Percentiles rank a stretch among this genome's conserved stretches.
These are phyloP conservation scores for Strigamia crassipes DNA, from an alignment of 2,888 invertebrate species.

Conservation along the genomic window DNA sequence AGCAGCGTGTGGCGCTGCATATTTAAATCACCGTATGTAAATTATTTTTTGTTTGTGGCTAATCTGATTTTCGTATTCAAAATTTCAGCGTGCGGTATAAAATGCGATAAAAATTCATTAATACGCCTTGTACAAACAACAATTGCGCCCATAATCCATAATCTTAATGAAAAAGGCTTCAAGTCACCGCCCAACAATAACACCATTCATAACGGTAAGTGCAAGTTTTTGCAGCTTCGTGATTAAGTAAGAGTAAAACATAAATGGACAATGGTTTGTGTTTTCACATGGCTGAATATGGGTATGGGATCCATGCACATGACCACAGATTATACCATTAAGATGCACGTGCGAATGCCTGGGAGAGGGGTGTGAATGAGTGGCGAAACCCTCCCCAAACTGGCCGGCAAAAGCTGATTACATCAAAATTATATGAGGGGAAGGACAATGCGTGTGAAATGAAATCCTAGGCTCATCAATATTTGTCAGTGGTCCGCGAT, in stretches of 20 bases:
- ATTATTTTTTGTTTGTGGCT: neutral
- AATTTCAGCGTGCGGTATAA: neutral
- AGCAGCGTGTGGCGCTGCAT: neutral
- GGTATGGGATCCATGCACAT: neutral
- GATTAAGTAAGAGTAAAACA: neutral
- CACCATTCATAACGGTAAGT: neutral
- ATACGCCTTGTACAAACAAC: neutral
- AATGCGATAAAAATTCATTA: neutral
- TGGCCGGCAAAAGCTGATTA: constrained; percentile 9
- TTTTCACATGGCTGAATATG: constrained; percentile 24
- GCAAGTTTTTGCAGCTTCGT: neutral
- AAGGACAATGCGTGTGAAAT: constrained; percentile 35
- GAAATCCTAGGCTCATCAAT: constrained; percentile 23
- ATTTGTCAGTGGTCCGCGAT: neutral
- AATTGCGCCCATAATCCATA: neutral
- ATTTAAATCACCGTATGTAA: neutral
- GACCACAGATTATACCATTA: constrained; percentile 37
- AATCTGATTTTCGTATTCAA: neutral
- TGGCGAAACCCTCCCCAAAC: constrained; percentile 29
- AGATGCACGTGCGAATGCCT: constrained; percentile 21
- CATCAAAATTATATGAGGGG: constrained; percentile 36
- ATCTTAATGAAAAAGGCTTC: constrained; percentile 2
- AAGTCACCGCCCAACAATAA: neutral
- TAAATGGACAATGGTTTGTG: constrained; percentile 3
- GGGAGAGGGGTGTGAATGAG: constrained; percentile 30